These are phyloP conservation scores for Anhinga rufa DNA, from an alignment of 2,113 vertebrate genomes.

Conservation along the genomic window DNA sequence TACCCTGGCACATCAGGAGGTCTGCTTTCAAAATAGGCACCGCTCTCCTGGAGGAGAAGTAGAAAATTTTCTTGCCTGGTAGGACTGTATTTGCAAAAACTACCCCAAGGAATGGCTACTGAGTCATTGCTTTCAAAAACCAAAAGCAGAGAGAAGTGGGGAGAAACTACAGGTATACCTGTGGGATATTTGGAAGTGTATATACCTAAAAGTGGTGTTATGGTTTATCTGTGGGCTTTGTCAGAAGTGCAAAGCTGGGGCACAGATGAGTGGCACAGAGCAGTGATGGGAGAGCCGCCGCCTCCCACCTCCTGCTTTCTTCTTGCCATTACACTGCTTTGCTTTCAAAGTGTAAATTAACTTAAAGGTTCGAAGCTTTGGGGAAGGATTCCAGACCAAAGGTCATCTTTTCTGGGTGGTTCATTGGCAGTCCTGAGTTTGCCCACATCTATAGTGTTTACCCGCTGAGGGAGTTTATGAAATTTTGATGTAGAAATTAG, in stretches of 20 bases:
- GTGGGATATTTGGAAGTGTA: not conserved
- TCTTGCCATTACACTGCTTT: not conserved
- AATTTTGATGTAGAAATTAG: conserved; percentile 98
- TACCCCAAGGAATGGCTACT: not conserved
- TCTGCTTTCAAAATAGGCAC: not conserved
- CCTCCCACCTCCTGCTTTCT: not conserved
- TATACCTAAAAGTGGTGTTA: fast-evolving
- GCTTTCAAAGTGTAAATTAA: conserved; percentile 29
- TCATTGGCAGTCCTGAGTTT: conserved; percentile 67
- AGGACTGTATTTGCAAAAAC: not conserved
- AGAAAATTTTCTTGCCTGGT: not conserved
- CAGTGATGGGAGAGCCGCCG: not conserved
- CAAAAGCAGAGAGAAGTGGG: not conserved
- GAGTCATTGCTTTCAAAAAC: not conserved
- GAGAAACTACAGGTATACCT: not conserved
- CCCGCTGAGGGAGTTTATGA: conserved; percentile 80
- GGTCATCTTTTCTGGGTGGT: conserved; percentile 65
- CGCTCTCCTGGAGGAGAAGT: not conserved
- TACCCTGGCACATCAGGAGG: not conserved
- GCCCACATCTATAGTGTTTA: conserved; percentile 55
- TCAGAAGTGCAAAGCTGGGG: not conserved
- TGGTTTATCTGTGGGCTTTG: not conserved
- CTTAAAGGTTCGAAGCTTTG: conserved; percentile 62
- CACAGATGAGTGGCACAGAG: not conserved
- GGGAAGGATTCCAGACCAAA: conserved; percentile 62